Evolutionary conservation across 2,113 vertebrate species (phyloP).

Genomic region (Dromas ardeola): DNA sequence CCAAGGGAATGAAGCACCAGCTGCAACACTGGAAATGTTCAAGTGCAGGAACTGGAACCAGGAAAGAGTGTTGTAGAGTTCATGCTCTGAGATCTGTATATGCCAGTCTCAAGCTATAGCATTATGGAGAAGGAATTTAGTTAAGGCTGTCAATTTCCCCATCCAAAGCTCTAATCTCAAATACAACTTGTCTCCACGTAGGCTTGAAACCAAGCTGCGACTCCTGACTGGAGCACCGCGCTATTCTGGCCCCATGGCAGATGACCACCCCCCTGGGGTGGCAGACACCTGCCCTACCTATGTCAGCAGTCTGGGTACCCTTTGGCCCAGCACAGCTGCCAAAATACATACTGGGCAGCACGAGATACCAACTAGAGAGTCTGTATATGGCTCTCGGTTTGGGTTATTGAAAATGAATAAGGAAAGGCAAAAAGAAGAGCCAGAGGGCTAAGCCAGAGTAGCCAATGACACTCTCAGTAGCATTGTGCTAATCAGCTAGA

Average conservation of each 20-base stretch:
- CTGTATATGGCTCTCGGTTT: not conserved
- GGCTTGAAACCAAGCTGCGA: not conserved
- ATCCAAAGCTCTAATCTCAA: not conserved
- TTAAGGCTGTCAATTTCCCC: not conserved
- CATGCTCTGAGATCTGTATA: not conserved
- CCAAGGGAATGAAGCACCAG: not conserved
- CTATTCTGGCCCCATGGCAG: not conserved
- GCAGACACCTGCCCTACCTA: not conserved
- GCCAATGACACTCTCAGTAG: not conserved
- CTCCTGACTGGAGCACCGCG: not conserved
- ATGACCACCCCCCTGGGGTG: not conserved
- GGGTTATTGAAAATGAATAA: not conserved
- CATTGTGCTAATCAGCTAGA: not conserved
- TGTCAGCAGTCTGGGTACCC: not conserved
- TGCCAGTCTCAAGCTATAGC: not conserved
- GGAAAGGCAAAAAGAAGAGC: not conserved
- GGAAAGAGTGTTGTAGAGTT: not conserved
- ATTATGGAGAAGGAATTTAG: not conserved
- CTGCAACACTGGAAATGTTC: not conserved
- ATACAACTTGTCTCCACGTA: not conserved
- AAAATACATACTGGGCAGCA: not conserved
- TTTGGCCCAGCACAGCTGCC: not conserved
- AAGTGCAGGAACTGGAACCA: not conserved
- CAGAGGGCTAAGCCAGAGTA: not conserved
- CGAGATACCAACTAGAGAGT: not conserved